Percentiles rank a stretch among this genome's conserved stretches.
Conservation (phyloP, 2,888 invertebrate genomes). For the Eubasilissa splendida region DNA sequence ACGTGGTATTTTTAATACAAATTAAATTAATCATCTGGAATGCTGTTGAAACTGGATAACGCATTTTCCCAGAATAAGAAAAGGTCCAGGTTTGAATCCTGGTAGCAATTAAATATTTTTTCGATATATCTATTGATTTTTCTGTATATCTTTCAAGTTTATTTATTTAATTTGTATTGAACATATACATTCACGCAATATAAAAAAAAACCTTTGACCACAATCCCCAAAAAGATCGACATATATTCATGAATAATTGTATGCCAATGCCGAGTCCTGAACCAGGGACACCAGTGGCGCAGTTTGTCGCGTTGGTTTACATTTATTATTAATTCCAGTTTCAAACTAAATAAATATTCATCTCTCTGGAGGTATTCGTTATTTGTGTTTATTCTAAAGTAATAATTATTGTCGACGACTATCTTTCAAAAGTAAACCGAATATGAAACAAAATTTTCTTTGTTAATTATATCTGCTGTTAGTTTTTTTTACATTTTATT, state of each 20-base stretch:
- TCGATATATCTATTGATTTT: no score
- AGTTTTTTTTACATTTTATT: no score
- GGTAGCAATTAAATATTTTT: no score
- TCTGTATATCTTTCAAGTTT: no score
- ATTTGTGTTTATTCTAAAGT: neutral
- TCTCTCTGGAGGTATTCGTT: neutral
- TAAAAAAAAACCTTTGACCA: neutral
- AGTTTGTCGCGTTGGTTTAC: constrained; percentile 26
- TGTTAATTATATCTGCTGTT: no score
- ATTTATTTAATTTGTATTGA: no score
- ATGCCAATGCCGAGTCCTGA: neutral
- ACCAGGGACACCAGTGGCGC: neutral
- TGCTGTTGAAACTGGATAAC: no score
- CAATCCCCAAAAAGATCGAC: neutral
- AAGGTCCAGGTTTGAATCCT: no score
- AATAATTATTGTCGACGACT: neutral
- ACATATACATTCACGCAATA: no score
- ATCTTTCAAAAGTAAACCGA: neutral
- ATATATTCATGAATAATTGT: neutral
- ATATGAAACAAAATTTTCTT: neutral
- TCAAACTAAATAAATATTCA: constrained; percentile 5
- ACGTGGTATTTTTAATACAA: no score
- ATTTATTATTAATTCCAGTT: constrained; percentile 10
- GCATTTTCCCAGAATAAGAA: no score
- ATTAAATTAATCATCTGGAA: no score